Evolutionary conservation across 2,797 vertebrate genomes (phyloP), one percentile per base, ranked within the genome.

Genomic region (Syndactyla subalaris): DNA sequence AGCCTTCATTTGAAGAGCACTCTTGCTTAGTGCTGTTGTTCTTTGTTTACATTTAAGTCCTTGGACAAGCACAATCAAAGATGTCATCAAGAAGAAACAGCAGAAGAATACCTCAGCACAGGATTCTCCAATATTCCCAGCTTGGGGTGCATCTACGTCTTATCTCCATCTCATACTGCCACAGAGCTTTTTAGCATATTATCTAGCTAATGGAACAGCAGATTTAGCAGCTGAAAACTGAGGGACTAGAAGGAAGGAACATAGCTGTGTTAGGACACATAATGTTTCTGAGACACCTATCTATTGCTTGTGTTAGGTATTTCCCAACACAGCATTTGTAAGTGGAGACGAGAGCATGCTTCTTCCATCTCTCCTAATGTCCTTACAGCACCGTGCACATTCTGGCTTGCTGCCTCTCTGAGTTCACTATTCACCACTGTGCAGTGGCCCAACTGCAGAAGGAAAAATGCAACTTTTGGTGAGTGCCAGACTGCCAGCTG

Each of bases 321-420:
- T 80, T 59, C 41, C 21, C 38, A 62, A 36, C 15, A 17, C 1
- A 12, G 9, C 17, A 27, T 39, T 91, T 57, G 8, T 87, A 23
- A 41, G 30, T 3, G 2, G n/a, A 85, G 45, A 85, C 14, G 23
- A 59, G 48, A 59, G 19, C 12, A 18, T 0, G 2, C 12, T 39
- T 61, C 38, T 32, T 57, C 38, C 15, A 19, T 21, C 23, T 22
- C 49, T 34, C 30, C 8, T 19, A 8, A 12, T 29, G 9, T 48
- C 18, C 23, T 55, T 87, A 5, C 22, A 4, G 1, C 22, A 6
- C 5, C 1, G 22, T 41, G 52, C 10, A 55, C n/a, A 38, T 70
- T 21, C 26, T 24, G 14, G 36, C 14, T 87, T 24, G 0, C 49
- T 85, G 17, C 17, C 16, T 63, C 12, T 41, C 70, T 0, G 0